These are phyloP conservation scores for Macrobrachium rosenbergii DNA, from an alignment of 1,140 invertebrate species.

Conservation along the genomic window DNA sequence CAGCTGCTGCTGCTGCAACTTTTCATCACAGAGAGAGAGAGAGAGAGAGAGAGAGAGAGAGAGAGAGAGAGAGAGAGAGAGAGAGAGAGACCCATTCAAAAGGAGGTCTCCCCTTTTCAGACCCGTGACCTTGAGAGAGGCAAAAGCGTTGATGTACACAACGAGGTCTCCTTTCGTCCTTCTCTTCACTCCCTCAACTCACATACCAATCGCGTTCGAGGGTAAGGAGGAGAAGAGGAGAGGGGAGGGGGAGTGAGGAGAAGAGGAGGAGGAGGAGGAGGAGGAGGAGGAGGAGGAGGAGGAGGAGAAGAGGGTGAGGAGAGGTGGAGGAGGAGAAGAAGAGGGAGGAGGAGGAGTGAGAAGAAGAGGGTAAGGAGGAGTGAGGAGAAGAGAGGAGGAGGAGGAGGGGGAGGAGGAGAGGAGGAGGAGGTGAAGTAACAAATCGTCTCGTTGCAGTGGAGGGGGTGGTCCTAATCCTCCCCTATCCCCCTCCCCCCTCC, in stretches of 20 bases:
- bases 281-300: not conserved
- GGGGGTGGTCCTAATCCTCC: too few species aligned
- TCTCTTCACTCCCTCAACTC: too few species aligned
- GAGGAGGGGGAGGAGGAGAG: not conserved
- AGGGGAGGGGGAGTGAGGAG: too few species aligned
- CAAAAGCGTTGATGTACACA: not conserved
- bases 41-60: too few species aligned
- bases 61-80: too few species aligned
- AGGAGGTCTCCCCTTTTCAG: too few species aligned
- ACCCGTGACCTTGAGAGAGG: not conserved
- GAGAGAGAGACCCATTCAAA: too few species aligned
- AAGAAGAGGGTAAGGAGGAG: not conserved
- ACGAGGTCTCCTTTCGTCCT: not conserved
- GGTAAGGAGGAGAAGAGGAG: not conserved
- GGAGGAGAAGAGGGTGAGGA: not conserved
- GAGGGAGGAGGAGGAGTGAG: not conserved
- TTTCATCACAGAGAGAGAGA: too few species aligned
- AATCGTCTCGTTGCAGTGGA: too few species aligned
- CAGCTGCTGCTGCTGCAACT: too few species aligned
- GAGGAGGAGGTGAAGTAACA: not conserved
- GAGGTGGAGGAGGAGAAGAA: not conserved
- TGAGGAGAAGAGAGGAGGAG: too few species aligned
- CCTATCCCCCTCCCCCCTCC: too few species aligned
- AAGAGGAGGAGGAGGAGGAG: not conserved
- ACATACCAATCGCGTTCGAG: not conserved